phyloP scores from a whole-genome alignment of 1,140 invertebrate genomes.

The Drosophila bocki region DNA sequence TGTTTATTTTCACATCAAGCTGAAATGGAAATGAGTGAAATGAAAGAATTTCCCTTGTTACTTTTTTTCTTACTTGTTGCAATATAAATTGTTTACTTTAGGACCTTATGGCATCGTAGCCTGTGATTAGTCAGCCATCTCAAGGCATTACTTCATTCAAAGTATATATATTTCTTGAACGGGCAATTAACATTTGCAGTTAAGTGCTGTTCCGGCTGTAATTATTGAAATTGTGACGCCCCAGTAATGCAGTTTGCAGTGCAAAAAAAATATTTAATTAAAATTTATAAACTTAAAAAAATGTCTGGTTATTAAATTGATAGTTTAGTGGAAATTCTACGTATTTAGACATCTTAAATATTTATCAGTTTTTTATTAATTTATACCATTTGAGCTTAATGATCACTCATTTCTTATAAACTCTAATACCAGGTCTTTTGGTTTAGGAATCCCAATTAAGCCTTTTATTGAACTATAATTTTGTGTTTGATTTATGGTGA shows the following conservation, averaged over 20 bases:
- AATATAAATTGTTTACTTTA: constrained; percentile 35
- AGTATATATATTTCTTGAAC: neutral
- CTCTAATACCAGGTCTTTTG: neutral
- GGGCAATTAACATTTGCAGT: neutral
- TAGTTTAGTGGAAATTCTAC: neutral
- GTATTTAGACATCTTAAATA: too few relatives aligned
- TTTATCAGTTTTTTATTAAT: neutral
- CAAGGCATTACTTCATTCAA: constrained; percentile 8
- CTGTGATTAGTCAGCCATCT: constrained; percentile 12
- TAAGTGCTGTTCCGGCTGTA: constrained; percentile 1
- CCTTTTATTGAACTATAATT: neutral
- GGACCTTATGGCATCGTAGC: constrained; percentile 4
- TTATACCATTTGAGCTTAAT: neutral
- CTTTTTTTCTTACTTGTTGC: constrained; percentile 4
- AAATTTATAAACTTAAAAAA: neutral
- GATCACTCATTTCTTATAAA: neutral
- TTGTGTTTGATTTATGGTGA: constrained; percentile 1
- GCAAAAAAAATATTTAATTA: neutral
- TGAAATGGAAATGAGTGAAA: constrained; percentile 48
- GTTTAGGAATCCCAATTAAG: neutral
- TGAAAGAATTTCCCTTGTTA: constrained; percentile 20
- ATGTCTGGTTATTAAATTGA: constrained; percentile 8
- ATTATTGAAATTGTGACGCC: constrained; percentile 1
- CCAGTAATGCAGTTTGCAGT: neutral
- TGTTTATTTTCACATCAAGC: constrained; percentile 42